Conservation (phyloP, 2,888 invertebrate genomes). For the Terebella lapidaria region DNA sequence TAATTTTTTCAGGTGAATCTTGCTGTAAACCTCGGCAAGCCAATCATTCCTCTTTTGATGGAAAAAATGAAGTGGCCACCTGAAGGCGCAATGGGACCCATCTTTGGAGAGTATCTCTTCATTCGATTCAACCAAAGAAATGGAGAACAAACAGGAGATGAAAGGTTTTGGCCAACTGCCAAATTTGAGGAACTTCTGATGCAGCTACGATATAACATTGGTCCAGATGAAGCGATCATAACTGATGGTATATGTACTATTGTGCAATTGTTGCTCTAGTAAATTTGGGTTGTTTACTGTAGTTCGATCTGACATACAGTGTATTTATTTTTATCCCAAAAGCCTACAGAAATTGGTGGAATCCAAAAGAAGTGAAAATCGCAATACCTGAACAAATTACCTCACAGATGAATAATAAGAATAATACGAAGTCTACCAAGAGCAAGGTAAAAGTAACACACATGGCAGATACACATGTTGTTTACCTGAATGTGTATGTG, state of each 20-base stretch:
- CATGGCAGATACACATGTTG: too few relatives aligned
- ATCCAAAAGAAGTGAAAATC: not conserved
- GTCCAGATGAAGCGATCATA: constrained; percentile 23
- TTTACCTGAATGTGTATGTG: too few relatives aligned
- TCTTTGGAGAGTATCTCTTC: constrained; percentile 48
- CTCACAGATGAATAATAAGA: too few relatives aligned
- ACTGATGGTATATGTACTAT: not conserved
- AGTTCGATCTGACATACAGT: too few relatives aligned
- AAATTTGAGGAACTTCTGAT: constrained; percentile 48
- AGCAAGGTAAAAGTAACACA: too few relatives aligned
- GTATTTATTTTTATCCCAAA: not conserved
- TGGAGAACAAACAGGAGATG: constrained; percentile 32
- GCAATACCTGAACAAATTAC: not conserved
- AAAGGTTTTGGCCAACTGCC: constrained; percentile 40
- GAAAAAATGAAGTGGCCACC: too few relatives aligned
- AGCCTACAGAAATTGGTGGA: not conserved
- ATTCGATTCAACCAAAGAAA: constrained; percentile 32
- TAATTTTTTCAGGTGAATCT: constrained; percentile 47
- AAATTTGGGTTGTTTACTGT: too few relatives aligned
- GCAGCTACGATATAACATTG: constrained; percentile 30
- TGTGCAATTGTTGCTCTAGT: too few relatives aligned
- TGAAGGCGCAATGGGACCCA: constrained; percentile 50
- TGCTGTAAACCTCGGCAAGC: constrained; percentile 40
- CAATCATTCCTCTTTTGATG: constrained; percentile 46
- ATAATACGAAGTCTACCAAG: too few relatives aligned